These are phyloP conservation scores for Brachynemurus nebulosus DNA, from an alignment of 2,888 invertebrate genomes.

Conservation along the genomic window DNA sequence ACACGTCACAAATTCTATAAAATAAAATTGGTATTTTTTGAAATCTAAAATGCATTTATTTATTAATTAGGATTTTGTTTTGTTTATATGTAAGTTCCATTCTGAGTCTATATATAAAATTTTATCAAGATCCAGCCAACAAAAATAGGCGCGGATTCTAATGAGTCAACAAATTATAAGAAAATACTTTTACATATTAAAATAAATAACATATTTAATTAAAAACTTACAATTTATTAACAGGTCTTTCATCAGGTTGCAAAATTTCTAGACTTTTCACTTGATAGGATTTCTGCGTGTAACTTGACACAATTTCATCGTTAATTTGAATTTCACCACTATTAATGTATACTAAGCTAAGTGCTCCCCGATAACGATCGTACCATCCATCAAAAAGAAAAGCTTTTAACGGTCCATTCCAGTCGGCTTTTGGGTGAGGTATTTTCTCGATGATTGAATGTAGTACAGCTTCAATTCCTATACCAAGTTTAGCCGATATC, in stretches of 20 bases:
- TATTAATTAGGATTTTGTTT: too few species aligned
- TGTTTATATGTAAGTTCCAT: too few species aligned
- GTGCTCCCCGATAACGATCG: conserved; percentile 71
- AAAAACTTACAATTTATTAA: conserved; percentile 47
- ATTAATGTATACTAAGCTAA: conserved; percentile 61
- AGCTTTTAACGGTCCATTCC: conserved; percentile 53
- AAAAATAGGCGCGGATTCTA: too few species aligned
- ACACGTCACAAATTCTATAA: too few species aligned
- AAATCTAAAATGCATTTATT: too few species aligned
- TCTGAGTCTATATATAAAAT: too few species aligned
- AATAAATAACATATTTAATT: too few species aligned
- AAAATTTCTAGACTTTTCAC: conserved; percentile 68
- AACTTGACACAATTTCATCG: conserved; percentile 56
- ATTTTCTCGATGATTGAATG: conserved; percentile 63
- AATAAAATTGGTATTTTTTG: too few species aligned
- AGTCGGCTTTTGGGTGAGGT: conserved; percentile 53
- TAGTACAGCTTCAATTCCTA: conserved; percentile 64
- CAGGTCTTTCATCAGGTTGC: conserved; percentile 56
- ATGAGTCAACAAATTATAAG: too few species aligned
- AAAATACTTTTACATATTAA: too few species aligned
- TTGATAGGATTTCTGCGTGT: conserved; percentile 60
- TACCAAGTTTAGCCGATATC: conserved; percentile 86
- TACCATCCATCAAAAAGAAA: conserved; percentile 91
- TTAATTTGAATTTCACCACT: conserved; percentile 63
- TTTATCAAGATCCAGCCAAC: too few species aligned